phyloP scores from a whole-genome alignment of 2,888 invertebrate genomes.

The Nudaria mundana region DNA sequence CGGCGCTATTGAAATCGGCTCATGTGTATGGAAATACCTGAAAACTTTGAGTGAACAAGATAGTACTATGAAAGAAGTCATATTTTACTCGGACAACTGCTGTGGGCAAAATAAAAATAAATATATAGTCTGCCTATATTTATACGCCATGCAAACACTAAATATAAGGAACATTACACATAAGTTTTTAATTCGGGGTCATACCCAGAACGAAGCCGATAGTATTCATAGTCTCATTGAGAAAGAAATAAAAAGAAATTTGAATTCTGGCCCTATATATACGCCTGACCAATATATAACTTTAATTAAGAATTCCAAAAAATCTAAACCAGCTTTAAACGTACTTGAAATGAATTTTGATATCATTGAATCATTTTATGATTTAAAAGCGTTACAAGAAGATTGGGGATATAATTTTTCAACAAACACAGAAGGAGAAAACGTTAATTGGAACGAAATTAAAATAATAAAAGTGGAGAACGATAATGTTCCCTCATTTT shows the following conservation, averaged over 20 bases:
- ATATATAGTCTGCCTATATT: background rate
- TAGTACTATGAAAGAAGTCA: background rate
- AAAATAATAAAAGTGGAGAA: background rate
- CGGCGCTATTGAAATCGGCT: slow-evolving; percentile 1
- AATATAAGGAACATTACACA: background rate
- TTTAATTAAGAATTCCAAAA: slow-evolving; percentile 15
- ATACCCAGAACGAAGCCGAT: slow-evolving; percentile 18
- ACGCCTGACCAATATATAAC: slow-evolving; percentile 18
- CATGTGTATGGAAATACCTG: background rate
- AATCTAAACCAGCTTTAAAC: slow-evolving; percentile 2
- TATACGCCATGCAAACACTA: background rate
- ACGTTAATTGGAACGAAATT: slow-evolving; percentile 1
- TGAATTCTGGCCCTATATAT: no score
- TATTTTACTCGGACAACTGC: slow-evolving; percentile 3
- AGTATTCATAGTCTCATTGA: slow-evolving; percentile 20
- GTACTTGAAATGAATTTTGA: slow-evolving; percentile 5
- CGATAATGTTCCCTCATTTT: background rate
- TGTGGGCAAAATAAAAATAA: slow-evolving; percentile 1
- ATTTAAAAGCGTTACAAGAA: slow-evolving; percentile 3
- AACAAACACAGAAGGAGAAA: background rate
- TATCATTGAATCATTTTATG: background rate
- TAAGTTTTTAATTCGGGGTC: slow-evolving; percentile 23
- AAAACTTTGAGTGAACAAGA: background rate
- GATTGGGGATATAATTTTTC: slow-evolving; percentile 6
- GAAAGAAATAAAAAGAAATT: slow-evolving; percentile 19